Conservation (phyloP, 2,888 invertebrate genomes). For the Mesorhabditis sp. region DNA sequence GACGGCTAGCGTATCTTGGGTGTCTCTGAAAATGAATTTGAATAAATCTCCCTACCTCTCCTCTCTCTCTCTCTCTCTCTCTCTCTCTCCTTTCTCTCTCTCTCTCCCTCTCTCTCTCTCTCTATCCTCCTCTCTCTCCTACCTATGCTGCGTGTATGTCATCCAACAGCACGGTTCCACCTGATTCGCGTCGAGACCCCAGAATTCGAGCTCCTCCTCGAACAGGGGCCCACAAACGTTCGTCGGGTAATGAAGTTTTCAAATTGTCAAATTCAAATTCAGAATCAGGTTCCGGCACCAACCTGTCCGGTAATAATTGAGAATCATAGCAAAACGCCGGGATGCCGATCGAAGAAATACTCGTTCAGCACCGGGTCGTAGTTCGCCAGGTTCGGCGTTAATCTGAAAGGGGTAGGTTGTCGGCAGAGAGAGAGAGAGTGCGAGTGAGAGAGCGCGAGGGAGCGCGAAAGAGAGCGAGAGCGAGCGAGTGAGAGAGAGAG, state of each 20-base stretch:
- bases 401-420: constrained; percentile 58
- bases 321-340: constrained; percentile 82
- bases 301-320: constrained; percentile 78
- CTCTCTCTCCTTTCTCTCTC: background rate
- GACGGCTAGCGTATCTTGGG: constrained; percentile 95
- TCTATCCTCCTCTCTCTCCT: constrained; percentile 26
- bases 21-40: constrained; percentile 70
- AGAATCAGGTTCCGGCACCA: background rate
- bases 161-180: constrained; percentile 99
- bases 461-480: too few relatives aligned
- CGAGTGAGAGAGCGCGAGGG: too few relatives aligned
- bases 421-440: background rate
- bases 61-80: too few relatives aligned
- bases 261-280: constrained; percentile 8
- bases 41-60: background rate
- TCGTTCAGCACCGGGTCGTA: constrained; percentile 98
- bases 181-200: constrained; percentile 98
- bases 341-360: constrained; percentile 95
- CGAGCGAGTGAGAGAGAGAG: background rate
- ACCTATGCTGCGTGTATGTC: constrained; percentile 79
- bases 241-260: constrained; percentile 96
- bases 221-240: constrained; percentile 98
- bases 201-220: constrained; percentile 97
- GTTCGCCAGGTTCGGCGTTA: constrained; percentile 91
- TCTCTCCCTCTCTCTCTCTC: background rate